These are phyloP conservation scores for Rallus limicola DNA, from an alignment of 2,113 vertebrate species.

Conservation along the genomic window DNA sequence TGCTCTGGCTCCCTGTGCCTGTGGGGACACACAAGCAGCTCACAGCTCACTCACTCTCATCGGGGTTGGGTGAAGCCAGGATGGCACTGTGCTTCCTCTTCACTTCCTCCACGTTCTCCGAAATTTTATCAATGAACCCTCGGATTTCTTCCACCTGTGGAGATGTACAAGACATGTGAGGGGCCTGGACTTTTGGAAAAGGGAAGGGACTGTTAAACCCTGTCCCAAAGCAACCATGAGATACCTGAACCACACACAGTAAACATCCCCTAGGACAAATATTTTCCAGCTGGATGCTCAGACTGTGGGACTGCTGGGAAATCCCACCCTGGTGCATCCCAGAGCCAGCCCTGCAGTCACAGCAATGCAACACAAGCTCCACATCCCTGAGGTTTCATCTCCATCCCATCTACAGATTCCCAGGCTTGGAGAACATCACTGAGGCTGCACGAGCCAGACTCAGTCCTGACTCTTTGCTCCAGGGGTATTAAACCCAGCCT, in stretches of 20 bases:
- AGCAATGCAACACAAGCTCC: background rate
- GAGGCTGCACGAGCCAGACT: background rate
- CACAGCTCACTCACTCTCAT: slow-evolving; percentile 85
- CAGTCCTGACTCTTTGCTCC: background rate
- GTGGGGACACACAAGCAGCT: fast-evolving
- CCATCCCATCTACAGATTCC: background rate
- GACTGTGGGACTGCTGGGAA: background rate
- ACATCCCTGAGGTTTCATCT: background rate
- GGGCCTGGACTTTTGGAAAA: background rate
- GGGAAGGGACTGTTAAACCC: background rate
- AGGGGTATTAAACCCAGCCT: background rate
- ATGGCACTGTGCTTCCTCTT: slow-evolving; percentile 96
- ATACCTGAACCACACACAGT: background rate
- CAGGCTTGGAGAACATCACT: background rate
- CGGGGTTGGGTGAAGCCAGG: slow-evolving; percentile 91
- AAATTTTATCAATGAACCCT: slow-evolving; percentile 90
- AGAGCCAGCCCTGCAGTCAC: background rate
- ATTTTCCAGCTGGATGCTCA: background rate
- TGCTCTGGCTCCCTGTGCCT: background rate
- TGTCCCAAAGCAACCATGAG: background rate
- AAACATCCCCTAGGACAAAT: background rate
- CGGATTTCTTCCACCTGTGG: slow-evolving; percentile 93
- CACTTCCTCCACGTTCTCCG: slow-evolving; percentile 95
- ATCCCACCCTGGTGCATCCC: background rate
- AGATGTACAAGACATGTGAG: background rate